phyloP scores from a whole-genome alignment of 2,888 invertebrate genomes.

The Athripsodes cinereus region DNA sequence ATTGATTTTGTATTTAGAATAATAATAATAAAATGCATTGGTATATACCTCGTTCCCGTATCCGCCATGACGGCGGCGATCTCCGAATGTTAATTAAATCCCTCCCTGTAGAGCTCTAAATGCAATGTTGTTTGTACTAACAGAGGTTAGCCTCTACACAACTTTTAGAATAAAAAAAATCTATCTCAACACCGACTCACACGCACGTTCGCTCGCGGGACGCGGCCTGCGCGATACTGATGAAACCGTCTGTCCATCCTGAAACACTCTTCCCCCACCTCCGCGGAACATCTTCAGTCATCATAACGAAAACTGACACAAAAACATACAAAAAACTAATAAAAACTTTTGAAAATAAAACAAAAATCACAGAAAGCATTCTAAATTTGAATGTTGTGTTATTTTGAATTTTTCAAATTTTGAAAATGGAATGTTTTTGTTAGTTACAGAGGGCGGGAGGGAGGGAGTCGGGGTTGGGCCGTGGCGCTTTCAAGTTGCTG shows the following conservation, averaged over 20 bases:
- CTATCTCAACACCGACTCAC: constrained; percentile 33
- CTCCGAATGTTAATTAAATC: neutral
- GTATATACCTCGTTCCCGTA: constrained; percentile 15
- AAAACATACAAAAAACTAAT: neutral
- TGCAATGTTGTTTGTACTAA: neutral
- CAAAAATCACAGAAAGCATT: neutral
- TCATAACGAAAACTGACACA: neutral
- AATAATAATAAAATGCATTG: neutral
- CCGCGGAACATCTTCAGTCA: neutral
- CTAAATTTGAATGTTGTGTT: neutral
- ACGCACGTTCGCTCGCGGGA: constrained; percentile 37
- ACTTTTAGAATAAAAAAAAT: neutral
- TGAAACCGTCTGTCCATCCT: constrained; percentile 39
- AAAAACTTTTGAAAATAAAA: constrained; percentile 1
- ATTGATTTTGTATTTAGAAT: no score
- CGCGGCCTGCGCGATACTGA: constrained; percentile 46
- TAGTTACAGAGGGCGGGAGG: constrained; percentile 13
- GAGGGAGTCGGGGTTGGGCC: constrained; percentile 20
- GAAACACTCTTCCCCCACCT: constrained; percentile 36
- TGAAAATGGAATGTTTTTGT: neutral
- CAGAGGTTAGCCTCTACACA: neutral
- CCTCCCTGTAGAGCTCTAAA: neutral
- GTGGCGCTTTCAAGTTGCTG: neutral
- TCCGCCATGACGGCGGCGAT: constrained; percentile 21
- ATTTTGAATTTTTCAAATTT: no score